Evolutionary conservation across 2,113 vertebrate species (phyloP).

Genomic region (Triplophysa siluroides): DNA sequence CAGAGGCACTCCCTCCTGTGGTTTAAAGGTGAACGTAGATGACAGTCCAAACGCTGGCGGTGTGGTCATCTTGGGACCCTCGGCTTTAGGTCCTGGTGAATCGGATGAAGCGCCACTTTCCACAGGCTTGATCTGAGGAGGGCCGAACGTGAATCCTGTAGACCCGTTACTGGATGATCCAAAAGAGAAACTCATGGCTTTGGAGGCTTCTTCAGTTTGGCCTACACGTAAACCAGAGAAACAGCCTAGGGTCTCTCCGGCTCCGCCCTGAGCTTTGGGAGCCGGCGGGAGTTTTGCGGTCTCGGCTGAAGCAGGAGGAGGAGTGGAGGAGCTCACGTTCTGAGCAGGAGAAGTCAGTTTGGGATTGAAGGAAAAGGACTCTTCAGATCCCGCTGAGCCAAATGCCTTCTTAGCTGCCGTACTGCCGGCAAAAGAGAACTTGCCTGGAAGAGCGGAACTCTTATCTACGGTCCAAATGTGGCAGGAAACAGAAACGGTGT

Average conservation of each 20-base stretch:
- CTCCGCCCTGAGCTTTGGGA: constrained; percentile 62
- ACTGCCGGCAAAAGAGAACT: constrained; percentile 71
- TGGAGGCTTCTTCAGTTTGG: constrained; percentile 74
- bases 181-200: constrained; percentile 57
- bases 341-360: constrained; percentile 63
- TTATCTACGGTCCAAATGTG: constrained; percentile 60
- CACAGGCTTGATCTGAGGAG: constrained; percentile 63
- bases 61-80: constrained; percentile 51
- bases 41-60: constrained; percentile 45
- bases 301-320: constrained; percentile 56
- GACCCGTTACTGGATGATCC: constrained; percentile 51
- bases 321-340: constrained; percentile 58
- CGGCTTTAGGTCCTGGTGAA: constrained; percentile 5
- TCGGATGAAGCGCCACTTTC: constrained; percentile 59
- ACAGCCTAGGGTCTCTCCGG: constrained; percentile 89
- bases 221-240: constrained; percentile 90
- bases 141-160: constrained; percentile 69
- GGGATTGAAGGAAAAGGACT: constrained; percentile 66
- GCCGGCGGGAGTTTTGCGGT: constrained; percentile 59
- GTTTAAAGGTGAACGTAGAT: not conserved
- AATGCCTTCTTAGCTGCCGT: constrained; percentile 68
- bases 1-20: constrained; percentile 66
- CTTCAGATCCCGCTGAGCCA: constrained; percentile 65
- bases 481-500: not conserved
- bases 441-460: constrained; percentile 65